Percentiles rank a stretch among this genome's conserved stretches.
These are phyloP conservation scores for Leptodactylus fuscus DNA, from an alignment of 2,113 vertebrate genomes.

Conservation along the genomic window DNA sequence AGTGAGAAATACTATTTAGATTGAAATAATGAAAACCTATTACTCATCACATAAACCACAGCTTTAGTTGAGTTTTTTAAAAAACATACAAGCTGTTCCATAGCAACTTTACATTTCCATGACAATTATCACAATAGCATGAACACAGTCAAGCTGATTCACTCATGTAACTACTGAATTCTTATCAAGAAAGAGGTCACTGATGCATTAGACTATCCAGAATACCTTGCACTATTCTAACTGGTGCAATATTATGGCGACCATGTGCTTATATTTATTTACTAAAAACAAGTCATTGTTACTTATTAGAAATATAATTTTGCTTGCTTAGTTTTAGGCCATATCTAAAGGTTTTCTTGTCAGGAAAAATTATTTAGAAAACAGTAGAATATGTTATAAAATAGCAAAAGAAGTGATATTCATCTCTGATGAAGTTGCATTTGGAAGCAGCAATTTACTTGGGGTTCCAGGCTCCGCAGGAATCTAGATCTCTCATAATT, in stretches of 20 bases:
- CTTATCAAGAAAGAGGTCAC: background rate
- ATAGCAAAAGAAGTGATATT: too few relatives aligned
- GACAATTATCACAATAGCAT: background rate
- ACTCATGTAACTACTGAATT: constrained; percentile 1
- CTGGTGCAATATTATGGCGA: background rate
- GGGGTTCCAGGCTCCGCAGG: too few relatives aligned
- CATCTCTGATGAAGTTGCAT: too few relatives aligned
- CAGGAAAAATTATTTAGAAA: background rate
- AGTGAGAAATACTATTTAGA: too few relatives aligned
- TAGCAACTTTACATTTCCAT: constrained; percentile 6
- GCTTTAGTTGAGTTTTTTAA: background rate
- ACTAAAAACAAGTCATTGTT: background rate
- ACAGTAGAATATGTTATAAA: background rate
- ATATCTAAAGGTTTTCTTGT: too few relatives aligned
- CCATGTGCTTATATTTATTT: background rate
- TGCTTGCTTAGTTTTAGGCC: background rate
- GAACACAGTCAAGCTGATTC: background rate
- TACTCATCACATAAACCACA: too few relatives aligned
- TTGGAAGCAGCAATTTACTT: too few relatives aligned
- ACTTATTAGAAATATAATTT: background rate
- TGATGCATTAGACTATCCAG: background rate
- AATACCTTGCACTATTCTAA: background rate
- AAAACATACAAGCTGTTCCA: background rate
- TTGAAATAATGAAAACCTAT: too few relatives aligned
- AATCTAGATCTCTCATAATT: too few relatives aligned